Evolutionary conservation across 2,113 vertebrate genomes (phyloP).

Genomic region (Galemys pyrenaicus): DNA sequence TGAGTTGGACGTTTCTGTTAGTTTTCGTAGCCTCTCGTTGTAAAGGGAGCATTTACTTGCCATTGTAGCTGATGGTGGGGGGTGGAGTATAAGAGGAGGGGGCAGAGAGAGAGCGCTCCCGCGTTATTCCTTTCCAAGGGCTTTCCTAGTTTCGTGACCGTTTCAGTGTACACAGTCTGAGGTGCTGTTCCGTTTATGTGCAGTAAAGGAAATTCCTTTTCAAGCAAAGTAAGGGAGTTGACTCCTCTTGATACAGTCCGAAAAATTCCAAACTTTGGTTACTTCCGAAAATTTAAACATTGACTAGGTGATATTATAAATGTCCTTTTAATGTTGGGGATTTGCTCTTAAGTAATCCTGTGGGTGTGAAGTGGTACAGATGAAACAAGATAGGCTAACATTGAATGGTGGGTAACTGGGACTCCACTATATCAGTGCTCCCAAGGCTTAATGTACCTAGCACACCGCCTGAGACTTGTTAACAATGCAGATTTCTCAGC

Average conservation of each 20-base stretch:
- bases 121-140: neutral
- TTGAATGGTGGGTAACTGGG: neutral
- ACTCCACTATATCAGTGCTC: neutral
- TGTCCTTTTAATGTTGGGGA: neutral
- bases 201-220: neutral
- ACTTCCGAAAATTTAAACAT: neutral
- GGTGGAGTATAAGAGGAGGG: too few relatives aligned
- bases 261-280: neutral
- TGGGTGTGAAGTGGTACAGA: neutral
- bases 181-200: neutral
- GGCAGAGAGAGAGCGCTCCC: too few relatives aligned
- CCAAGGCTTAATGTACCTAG: neutral
- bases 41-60: conserved; percentile 19
- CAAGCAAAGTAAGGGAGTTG: neutral
- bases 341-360: conserved; percentile 33
- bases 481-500: conserved; percentile 37
- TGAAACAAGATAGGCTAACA: conserved; percentile 7
- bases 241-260: conserved; percentile 1
- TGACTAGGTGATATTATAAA: conserved; percentile 2
- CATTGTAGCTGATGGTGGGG: too few relatives aligned
- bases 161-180: conserved; percentile 4
- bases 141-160: neutral
- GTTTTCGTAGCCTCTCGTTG: neutral
- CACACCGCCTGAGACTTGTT: conserved; percentile 30
- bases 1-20: neutral